Conservation (phyloP, 23 tunicate species). For the Trididemnum clinides region DNA sequence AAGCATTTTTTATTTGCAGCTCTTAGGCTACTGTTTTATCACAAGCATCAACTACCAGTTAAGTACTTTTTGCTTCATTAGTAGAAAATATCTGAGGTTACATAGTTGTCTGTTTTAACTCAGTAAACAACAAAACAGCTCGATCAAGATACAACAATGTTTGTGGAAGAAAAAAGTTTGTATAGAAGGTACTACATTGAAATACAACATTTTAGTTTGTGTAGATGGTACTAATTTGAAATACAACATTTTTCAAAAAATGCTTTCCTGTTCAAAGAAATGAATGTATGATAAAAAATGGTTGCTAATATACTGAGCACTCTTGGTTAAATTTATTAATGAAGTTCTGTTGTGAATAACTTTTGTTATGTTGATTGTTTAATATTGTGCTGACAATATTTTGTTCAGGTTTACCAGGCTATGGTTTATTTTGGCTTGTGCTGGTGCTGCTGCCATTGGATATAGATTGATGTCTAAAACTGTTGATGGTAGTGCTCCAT, state of each 20-base stretch:
- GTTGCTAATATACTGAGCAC: too few species aligned
- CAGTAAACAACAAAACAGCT: not conserved
- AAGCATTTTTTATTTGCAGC: too few species aligned
- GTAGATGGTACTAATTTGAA: too few species aligned
- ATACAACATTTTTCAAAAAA: too few species aligned
- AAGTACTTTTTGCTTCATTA: not conserved
- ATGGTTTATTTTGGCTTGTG: conserved; percentile 49
- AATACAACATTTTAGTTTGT: too few species aligned
- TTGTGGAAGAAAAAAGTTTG: conserved; percentile 21
- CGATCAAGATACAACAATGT: not conserved
- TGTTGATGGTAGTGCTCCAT: not conserved
- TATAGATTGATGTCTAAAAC: not conserved
- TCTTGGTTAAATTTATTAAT: too few species aligned
- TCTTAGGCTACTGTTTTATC: too few species aligned
- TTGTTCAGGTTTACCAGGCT: conserved; percentile 45
- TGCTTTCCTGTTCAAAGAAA: too few species aligned
- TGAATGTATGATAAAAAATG: too few species aligned
- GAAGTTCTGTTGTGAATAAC: too few species aligned
- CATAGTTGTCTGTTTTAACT: not conserved
- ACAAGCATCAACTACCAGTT: not conserved
- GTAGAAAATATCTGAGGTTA: not conserved
- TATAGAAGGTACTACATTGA: conserved; percentile 27
- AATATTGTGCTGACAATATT: too few species aligned
- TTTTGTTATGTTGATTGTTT: too few species aligned
- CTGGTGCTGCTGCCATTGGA: conserved; percentile 37